A percentile compares a stretch with the other conserved stretches of the same genome.
Evolutionary conservation across 1,140 invertebrate genomes (phyloP).

Genomic region (Megathymus violae): DNA sequence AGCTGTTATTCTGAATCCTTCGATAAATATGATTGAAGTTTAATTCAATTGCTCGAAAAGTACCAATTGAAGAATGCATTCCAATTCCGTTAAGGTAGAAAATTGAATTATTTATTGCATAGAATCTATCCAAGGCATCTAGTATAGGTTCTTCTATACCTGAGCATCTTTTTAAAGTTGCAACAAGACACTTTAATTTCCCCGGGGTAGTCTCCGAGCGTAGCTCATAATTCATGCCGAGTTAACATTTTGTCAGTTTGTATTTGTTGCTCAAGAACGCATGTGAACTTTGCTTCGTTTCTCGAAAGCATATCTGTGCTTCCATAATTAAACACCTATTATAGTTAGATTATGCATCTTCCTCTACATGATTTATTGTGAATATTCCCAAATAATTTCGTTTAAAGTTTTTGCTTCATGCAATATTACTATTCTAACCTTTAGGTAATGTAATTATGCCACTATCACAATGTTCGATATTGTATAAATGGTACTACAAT

Average conservation of each 20-base stretch:
- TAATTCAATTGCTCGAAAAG: conserved; percentile 39
- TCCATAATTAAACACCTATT: conserved; percentile 49
- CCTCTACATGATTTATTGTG: conserved; percentile 38
- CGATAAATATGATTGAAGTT: conserved; percentile 27
- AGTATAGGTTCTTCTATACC: conserved; percentile 48
- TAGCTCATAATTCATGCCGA: conserved; percentile 79
- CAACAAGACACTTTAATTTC: conserved; percentile 81
- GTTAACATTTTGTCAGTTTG: conserved; percentile 80
- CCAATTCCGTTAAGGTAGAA: conserved; percentile 56
- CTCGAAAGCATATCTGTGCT: conserved; percentile 42
- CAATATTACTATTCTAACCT: too few relatives aligned
- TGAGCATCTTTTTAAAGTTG: conserved; percentile 76
- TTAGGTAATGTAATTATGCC: too few relatives aligned
- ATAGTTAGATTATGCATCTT: conserved; percentile 19
- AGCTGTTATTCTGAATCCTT: conserved; percentile 16
- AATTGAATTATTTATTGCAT: conserved; percentile 70
- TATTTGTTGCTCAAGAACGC: conserved; percentile 62
- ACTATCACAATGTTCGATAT: too few relatives aligned
- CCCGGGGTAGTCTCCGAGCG: conserved; percentile 61
- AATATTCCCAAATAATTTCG: conserved; percentile 7
- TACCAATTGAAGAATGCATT: conserved; percentile 48
- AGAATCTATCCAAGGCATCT: conserved; percentile 53
- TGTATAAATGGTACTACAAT: too few relatives aligned
- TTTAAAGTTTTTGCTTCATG: neutral
- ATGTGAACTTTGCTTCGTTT: conserved; percentile 54